phyloP scores from a whole-genome alignment of 2,113 vertebrate species.

The Sceloporus tristichus region DNA sequence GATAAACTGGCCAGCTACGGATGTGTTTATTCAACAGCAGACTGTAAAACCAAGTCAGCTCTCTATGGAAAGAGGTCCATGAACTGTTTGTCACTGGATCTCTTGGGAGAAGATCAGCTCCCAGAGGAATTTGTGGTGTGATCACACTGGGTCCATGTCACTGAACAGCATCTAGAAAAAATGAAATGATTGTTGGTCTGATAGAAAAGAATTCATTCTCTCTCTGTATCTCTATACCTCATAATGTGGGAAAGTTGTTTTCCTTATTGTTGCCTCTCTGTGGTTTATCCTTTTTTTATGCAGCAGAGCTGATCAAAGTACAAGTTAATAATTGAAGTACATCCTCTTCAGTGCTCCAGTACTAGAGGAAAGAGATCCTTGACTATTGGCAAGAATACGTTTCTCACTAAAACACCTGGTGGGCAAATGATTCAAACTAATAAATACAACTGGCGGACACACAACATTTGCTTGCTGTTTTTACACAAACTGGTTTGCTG shows the following conservation, averaged over 20 bases:
- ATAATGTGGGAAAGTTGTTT: slow-evolving; percentile 51
- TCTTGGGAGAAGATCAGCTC: slow-evolving; percentile 81
- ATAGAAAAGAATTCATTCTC: slow-evolving; percentile 35
- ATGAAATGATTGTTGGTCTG: not conserved
- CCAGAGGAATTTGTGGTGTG: slow-evolving; percentile 86
- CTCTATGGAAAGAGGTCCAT: slow-evolving; percentile 82
- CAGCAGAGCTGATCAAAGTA: slow-evolving; percentile 49
- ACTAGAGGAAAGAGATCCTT: slow-evolving; percentile 13
- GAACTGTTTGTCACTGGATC: slow-evolving; percentile 85
- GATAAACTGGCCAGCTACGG: slow-evolving; percentile 74
- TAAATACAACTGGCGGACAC: slow-evolving; percentile 15
- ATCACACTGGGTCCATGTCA: slow-evolving; percentile 27
- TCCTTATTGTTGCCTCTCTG: slow-evolving; percentile 53
- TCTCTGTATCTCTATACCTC: slow-evolving; percentile 53
- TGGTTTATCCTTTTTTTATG: slow-evolving; percentile 30
- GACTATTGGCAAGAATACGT: not conserved
- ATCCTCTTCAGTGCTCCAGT: slow-evolving; percentile 50
- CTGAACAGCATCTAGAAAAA: not conserved
- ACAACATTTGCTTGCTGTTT: slow-evolving; percentile 14
- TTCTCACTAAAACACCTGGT: slow-evolving; percentile 30
- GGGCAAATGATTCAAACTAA: slow-evolving; percentile 27
- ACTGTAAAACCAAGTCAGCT: slow-evolving; percentile 80
- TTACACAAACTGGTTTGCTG: not conserved
- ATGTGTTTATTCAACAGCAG: slow-evolving; percentile 70
- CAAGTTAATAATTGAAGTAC: slow-evolving; percentile 36